These are phyloP conservation scores for Margarornis squamiger DNA, from an alignment of 2,797 vertebrate genomes.

Conservation along the genomic window DNA sequence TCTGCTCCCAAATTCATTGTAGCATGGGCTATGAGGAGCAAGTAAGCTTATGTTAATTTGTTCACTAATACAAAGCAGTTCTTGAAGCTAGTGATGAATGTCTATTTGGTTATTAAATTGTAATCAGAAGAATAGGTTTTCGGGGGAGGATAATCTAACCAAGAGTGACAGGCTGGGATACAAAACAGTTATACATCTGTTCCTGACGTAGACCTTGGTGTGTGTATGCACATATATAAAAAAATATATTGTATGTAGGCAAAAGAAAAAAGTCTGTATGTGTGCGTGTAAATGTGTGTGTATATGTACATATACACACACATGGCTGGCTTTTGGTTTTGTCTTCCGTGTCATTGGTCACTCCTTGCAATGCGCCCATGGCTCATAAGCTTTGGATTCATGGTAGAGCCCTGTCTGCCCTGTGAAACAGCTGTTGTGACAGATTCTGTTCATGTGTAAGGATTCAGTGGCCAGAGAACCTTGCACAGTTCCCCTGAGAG, in stretches of 20 bases:
- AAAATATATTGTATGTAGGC: neutral
- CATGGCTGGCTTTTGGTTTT: neutral
- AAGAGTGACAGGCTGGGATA: neutral
- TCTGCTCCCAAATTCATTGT: neutral
- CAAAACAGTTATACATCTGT: neutral
- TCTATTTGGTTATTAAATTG: neutral
- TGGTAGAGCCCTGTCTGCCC: neutral
- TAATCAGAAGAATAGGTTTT: neutral
- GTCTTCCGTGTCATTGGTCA: neutral
- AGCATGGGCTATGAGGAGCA: neutral
- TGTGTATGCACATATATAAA: neutral
- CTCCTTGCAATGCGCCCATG: rapidly evolving
- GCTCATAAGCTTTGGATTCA: neutral
- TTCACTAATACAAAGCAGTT: neutral
- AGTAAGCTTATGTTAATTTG: neutral
- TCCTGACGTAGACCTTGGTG: neutral
- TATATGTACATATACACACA: rapidly evolving
- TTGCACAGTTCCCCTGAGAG: neutral
- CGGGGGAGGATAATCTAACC: neutral
- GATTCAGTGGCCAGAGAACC: neutral
- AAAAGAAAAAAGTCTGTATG: neutral
- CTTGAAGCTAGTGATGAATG: neutral
- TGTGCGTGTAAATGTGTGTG: rapidly evolving
- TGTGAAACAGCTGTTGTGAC: neutral
- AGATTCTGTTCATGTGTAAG: neutral